Base-by-base conservation (phyloP, 1,140 invertebrate species). In the Argopecten irradians region DNA sequence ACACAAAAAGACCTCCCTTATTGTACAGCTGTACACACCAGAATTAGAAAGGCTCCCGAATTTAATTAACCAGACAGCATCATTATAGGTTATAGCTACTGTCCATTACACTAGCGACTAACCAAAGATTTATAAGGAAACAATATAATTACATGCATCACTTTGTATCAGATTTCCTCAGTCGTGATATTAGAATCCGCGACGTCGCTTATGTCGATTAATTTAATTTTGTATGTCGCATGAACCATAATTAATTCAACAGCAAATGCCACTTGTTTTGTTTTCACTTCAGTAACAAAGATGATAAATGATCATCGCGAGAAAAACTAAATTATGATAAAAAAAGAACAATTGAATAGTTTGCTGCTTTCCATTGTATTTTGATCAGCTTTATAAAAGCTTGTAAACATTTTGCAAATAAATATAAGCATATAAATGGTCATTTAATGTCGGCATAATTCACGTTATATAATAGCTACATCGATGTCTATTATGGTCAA, bases 181-280 rank as follows among this genome's bases (percentile, higher is more conserved):
- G 2, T 46, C 43, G 2, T 46, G 19, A 19, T 2, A 11, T 19
- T 46, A 19, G 43, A 46, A 46, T 46, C 22, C 19, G 9, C 43
- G 14, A 16, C 43, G 43, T 46, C 55, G 55, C 55, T 71, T 71
- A 71, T n/a, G 22, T 11, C 55, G 22, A 28, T 71, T 28, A 28
- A 71, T 71, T 71, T 71, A n/a, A n/a, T 71, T 71, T 71, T 71
- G 55, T 11, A 71, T 71, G 55, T 71, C 55, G 55, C 55, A 28
- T 71, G 28, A n/a, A 71, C 55, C 55, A 71, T 28, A 28, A 71
- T 71, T 5, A n/a, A n/a, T 71, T 71, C 55, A 28, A 28, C 55
- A 28, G 22, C n/a, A 28, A 71, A 1, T 71, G 22, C 16, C 55
- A 28, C 55, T 71, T 71, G n/a, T 71, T 46, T 22, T 71, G 19